phyloP scores from a whole-genome alignment of 2,888 invertebrate genomes.

The Sinodicranocentrus sp. region DNA sequence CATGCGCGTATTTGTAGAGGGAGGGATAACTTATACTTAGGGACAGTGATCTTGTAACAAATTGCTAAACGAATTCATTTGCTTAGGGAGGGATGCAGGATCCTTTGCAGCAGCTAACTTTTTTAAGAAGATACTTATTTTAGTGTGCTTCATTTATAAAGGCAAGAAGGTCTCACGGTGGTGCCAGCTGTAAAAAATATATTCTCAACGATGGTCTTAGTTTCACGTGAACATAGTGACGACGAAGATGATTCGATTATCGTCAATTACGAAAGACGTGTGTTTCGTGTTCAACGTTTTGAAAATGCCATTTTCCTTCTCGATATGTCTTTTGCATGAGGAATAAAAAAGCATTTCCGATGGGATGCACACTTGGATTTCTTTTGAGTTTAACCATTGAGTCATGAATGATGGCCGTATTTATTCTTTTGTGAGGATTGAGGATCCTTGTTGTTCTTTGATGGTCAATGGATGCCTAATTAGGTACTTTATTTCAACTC shows the following conservation, averaged over 20 bases:
- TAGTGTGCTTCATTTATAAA: not conserved
- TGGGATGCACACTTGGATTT: no score
- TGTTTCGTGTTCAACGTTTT: constrained; percentile 39
- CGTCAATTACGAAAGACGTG: constrained; percentile 48
- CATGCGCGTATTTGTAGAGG: constrained; percentile 7
- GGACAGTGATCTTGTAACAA: constrained; percentile 33
- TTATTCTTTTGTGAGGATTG: constrained; percentile 8
- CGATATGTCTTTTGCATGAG: no score
- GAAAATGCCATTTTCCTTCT: no score
- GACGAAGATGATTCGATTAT: constrained; percentile 34
- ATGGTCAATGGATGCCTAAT: not conserved
- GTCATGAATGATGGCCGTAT: no score
- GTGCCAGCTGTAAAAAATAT: not conserved
- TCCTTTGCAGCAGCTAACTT: no score
- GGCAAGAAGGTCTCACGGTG: constrained; percentile 8
- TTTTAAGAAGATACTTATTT: no score
- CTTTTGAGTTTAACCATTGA: no score
- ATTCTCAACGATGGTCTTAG: no score
- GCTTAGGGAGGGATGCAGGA: not conserved
- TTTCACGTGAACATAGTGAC: no score
- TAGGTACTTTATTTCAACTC: not conserved
- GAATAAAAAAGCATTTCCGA: not conserved
- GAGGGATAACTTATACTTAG: not conserved
- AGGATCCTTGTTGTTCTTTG: constrained; percentile 1
- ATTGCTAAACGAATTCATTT: constrained; percentile 33